Conservation (phyloP, 1,140 invertebrate genomes). For the Drosophila bocki region DNA sequence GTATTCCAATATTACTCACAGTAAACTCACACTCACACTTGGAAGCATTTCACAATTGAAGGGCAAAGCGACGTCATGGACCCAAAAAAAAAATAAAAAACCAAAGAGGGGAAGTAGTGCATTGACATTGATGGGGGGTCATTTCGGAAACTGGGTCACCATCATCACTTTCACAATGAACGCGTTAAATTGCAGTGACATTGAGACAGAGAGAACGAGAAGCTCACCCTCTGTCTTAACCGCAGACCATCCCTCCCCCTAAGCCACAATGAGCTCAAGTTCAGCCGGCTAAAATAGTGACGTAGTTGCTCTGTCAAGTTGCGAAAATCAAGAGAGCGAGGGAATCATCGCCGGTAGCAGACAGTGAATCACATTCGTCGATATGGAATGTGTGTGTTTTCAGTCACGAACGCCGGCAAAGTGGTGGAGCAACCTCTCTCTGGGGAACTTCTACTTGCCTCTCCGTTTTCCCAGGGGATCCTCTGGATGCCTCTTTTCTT, state of each 20-base stretch:
- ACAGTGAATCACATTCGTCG: slow-evolving; percentile 52
- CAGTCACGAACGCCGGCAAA: slow-evolving; percentile 65
- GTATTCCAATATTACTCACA: slow-evolving; percentile 2
- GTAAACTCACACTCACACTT: slow-evolving; percentile 5
- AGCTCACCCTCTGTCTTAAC: neutral
- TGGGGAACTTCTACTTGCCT: slow-evolving; percentile 5
- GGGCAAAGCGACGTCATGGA: slow-evolving; percentile 17
- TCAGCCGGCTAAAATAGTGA: slow-evolving; percentile 36
- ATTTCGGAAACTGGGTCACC: slow-evolving; percentile 44
- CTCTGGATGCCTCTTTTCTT: neutral
- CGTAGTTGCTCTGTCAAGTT: slow-evolving; percentile 22
- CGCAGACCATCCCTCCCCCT: neutral
- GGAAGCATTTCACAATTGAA: slow-evolving; percentile 48
- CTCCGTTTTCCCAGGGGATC: neutral
- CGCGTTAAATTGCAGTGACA: slow-evolving; percentile 52
- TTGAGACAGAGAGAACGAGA: slow-evolving; percentile 21
- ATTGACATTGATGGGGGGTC: slow-evolving; percentile 45
- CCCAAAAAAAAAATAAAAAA: neutral
- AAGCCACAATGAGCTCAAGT: slow-evolving; percentile 16
- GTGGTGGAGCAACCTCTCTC: slow-evolving; percentile 20
- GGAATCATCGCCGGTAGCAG: slow-evolving; percentile 5
- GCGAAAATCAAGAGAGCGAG: slow-evolving; percentile 47
- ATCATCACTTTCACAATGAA: slow-evolving; percentile 47
- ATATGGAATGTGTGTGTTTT: slow-evolving; percentile 55
- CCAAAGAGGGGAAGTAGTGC: slow-evolving; percentile 28